A percentile compares a stretch with the other conserved stretches of the same genome.
phyloP scores from a whole-genome alignment of 2,888 invertebrate species.

The Proisotoma minuta region DNA sequence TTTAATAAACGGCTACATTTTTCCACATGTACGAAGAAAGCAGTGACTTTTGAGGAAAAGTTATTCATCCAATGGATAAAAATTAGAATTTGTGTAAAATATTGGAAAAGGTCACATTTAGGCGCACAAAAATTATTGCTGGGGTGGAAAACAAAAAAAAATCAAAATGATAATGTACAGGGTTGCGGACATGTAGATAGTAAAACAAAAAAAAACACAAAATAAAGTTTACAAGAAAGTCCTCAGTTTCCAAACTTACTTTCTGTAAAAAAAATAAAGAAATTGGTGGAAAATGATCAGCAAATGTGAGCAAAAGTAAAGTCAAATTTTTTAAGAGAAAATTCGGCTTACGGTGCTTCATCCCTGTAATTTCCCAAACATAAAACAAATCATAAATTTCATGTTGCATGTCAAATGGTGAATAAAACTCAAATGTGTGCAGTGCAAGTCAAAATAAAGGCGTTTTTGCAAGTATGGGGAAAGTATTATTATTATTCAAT shows the following conservation, averaged over 20 bases:
- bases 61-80: no score
- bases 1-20: background rate
- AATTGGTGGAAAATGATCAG: constrained; percentile 13
- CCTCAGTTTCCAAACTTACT: constrained; percentile 26
- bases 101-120: no score
- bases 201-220: constrained; percentile 9
- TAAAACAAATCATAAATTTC: background rate
- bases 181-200: no score
- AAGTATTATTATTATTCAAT: no score
- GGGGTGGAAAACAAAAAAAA: no score
- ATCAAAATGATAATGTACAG: no score
- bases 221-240: background rate
- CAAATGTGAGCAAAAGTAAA: background rate
- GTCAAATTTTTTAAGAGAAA: background rate
- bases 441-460: no score
- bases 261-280: constrained; percentile 30
- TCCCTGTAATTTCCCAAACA: constrained; percentile 5
- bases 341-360: constrained; percentile 11
- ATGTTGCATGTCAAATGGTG: background rate
- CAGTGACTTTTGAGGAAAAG: no score
- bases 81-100: no score
- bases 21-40: no score
- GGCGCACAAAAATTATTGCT: no score
- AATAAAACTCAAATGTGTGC: background rate
- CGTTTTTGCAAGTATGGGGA: no score